A percentile compares a stretch with the other conserved stretches of the same genome.
Evolutionary conservation across 2,888 invertebrate species (phyloP).

Genomic region (Panopea generosa): DNA sequence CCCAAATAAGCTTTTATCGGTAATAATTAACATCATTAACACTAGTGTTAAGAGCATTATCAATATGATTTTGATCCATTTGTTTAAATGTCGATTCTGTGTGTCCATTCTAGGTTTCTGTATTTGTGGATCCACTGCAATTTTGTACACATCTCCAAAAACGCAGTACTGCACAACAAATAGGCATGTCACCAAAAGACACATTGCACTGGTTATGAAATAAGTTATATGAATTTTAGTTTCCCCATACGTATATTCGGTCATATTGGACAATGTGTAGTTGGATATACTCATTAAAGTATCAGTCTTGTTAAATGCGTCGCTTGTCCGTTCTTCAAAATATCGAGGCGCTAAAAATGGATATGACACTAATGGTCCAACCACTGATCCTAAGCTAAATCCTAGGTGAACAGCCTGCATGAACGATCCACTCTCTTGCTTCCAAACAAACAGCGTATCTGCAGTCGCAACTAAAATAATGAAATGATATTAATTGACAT

Average conservation of each 20-base stretch:
- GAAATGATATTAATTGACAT: too few relatives aligned
- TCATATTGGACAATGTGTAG: too few relatives aligned
- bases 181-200: slow-evolving; percentile 14
- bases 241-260: slow-evolving; percentile 22
- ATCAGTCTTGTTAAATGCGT: slow-evolving; percentile 1
- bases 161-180: slow-evolving; percentile 20
- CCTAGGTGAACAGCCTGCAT: slow-evolving; percentile 51
- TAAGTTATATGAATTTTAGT: slow-evolving; percentile 37
- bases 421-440: slow-evolving; percentile 38
- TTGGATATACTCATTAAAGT: too few relatives aligned
- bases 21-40: slow-evolving; percentile 29
- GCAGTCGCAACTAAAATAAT: slow-evolving; percentile 49
- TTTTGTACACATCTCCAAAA: slow-evolving; percentile 36
- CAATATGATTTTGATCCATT: slow-evolving; percentile 15
- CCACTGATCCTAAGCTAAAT: slow-evolving; percentile 51
- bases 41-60: slow-evolving; percentile 9
- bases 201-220: slow-evolving; percentile 22
- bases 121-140: not conserved
- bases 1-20: slow-evolving; percentile 84
- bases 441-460: slow-evolving; percentile 45
- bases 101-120: too few relatives aligned
- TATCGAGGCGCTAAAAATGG: slow-evolving; percentile 44
- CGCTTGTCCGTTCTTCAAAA: not conserved
- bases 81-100: too few relatives aligned
- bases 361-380: slow-evolving; percentile 44